Evolutionary conservation across 2,888 invertebrate species (phyloP), one percentile per base, ranked within the genome.

Genomic region (Calliopum simillimum): DNA sequence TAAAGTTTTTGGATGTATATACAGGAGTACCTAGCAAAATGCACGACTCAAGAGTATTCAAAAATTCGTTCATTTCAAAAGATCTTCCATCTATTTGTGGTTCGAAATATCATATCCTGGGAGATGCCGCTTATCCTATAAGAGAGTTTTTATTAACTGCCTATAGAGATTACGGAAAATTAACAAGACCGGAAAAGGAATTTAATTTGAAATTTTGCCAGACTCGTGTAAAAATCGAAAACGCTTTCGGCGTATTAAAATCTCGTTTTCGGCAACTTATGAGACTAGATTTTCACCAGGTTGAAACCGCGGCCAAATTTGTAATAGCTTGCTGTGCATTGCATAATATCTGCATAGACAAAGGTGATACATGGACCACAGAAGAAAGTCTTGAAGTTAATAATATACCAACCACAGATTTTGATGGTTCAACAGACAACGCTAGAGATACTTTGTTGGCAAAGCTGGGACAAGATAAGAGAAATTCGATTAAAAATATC

Each of bases 191-290:
- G 3, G 71, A 82, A 73, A 77, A 55, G 63, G 62, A 65, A 23
- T 83, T 68, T 62, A 83, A 83, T 70, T 71, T 74, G 62, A 79
- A 73, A 41, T 76, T 81, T 61, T 74, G 69, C 61, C 71, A 72
- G 58, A 77, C 79, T 5, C 63, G 81, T 51, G 78, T 81, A 2
- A 70, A 74, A 64, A 81, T 83, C 16, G 81, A 81, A 77, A 81
- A 82, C 70, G 63, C 79, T 11, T 82, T 83, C 71, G 80, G 78
- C 19, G 46, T 80, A 14, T 65, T 80, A 19, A 80, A 80, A 74
- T 56, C 61, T 43, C 71, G 78, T 21, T 80, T 79, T 53, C 75
- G 73, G 2, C 71, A 76, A 33, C 46, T 75, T 6, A 65, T 62
- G 56, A 47, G 70, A 1, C 4, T 73, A 13, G 72, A 71, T n/a